These are phyloP conservation scores for Clanis bilineata DNA, from an alignment of 2,888 invertebrate genomes.

Conservation along the genomic window DNA sequence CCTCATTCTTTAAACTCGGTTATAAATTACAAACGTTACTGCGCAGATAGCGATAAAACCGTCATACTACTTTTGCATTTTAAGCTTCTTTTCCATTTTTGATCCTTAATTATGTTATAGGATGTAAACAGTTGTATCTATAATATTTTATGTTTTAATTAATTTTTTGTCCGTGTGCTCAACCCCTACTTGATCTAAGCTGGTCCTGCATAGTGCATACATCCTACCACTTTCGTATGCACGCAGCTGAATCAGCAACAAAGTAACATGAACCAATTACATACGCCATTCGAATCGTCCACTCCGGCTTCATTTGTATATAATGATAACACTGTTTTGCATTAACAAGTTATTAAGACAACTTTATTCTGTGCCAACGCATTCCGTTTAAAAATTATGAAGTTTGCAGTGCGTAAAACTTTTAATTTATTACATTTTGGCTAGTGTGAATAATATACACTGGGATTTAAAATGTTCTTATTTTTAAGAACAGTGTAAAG, in stretches of 20 bases:
- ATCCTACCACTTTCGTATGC: neutral
- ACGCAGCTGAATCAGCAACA: neutral
- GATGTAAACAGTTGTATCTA: too few species aligned
- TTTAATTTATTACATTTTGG: neutral
- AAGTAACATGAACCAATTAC: neutral
- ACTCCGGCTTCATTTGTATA: neutral
- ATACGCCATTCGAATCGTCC: neutral
- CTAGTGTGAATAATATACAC: neutral
- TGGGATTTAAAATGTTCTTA: neutral
- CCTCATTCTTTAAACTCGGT: too few species aligned
- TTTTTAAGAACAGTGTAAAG: too few species aligned
- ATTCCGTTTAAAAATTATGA: neutral
- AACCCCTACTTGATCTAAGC: too few species aligned
- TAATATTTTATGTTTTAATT: too few species aligned
- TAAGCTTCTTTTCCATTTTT: too few species aligned
- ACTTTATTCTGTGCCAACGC: neutral
- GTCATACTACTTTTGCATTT: too few species aligned
- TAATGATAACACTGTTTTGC: slow-evolving; percentile 7
- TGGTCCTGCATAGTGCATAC: too few species aligned
- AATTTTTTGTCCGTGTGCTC: too few species aligned
- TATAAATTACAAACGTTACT: too few species aligned
- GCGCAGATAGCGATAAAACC: too few species aligned
- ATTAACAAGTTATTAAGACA: slow-evolving; percentile 9
- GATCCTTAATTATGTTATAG: too few species aligned
- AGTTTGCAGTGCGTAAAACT: slow-evolving; percentile 6